Base-by-base conservation (phyloP, 2,888 invertebrate genomes). In the Julus scanicus region DNA sequence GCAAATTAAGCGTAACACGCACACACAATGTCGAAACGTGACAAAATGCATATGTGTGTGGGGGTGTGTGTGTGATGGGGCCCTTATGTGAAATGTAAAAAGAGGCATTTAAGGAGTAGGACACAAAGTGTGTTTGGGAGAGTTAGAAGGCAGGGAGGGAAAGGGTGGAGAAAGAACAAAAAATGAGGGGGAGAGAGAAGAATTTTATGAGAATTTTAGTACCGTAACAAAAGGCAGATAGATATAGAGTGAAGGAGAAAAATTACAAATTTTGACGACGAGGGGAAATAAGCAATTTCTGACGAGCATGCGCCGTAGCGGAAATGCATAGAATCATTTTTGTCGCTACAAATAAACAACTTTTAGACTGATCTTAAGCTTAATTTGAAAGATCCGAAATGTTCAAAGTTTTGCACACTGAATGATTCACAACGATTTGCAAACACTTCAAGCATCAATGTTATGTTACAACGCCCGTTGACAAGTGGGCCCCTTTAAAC, bases 171-270 rank as follows among this genome's bases (percentile, higher is more conserved):
- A 84, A 44, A 11, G 39, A 39, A 2, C 37, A 17, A 84, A 84
- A 84, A 84, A 6, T 11, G n/a, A 39, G n/a, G 44, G 84, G 13
- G 84, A 20, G 39, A 13, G 39, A 37, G 84, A 39, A 63, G 63
- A 63, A 63, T 63, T 63, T 63, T 63, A 63, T 20, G 84, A 84
- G 84, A 84, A 44, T 84, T 84, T 84, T 39, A 84, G 39, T 39
- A 44, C 84, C 63, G 63, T 63, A 63, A 63, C 63, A 63, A 63
- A 63, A 63, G 63, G 63, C 63, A 20, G 63, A 63, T 63, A 63
- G 63, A 63, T 63, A 63, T 63, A 20, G 63, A 17, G 17, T 20
- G 63, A 20, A 63, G 53, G 20, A 63, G 63, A 63, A 63, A 63
- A 63, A 63, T 63, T 63, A 63, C 63, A 63, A 63, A 63, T n/a